phyloP scores from a whole-genome alignment of 1,140 invertebrate genomes.

The Lepeophtheirus salmonis region DNA sequence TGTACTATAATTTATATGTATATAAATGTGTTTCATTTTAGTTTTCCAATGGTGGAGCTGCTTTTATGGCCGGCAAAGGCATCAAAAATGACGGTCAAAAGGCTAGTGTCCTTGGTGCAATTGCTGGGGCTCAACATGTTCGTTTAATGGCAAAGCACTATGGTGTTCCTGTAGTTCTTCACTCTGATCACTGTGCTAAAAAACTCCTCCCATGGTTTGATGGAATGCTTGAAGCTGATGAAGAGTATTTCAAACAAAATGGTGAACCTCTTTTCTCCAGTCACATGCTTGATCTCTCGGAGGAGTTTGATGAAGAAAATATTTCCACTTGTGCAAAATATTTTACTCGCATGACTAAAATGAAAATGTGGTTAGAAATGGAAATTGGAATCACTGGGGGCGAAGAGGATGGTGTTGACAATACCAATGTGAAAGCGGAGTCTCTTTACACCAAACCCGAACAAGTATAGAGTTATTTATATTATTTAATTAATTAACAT shows the following conservation, averaged over 20 bases:
- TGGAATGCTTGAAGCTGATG: slow-evolving; percentile 18
- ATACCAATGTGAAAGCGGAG: slow-evolving; percentile 16
- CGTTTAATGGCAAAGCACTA: slow-evolving; percentile 18
- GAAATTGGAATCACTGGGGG: slow-evolving; percentile 19
- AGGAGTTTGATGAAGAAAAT: slow-evolving; percentile 18
- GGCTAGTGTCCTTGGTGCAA: slow-evolving; percentile 9
- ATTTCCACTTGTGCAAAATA: slow-evolving; percentile 16
- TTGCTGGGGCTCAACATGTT: slow-evolving; percentile 16
- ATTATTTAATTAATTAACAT: not conserved
- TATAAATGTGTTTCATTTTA: too few relatives aligned
- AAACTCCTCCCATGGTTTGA: slow-evolving; percentile 18
- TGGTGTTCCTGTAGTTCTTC: slow-evolving; percentile 15
- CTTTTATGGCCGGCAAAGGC: slow-evolving; percentile 17
- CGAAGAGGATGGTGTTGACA: slow-evolving; percentile 18
- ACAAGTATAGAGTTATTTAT: not conserved
- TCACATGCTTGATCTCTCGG: slow-evolving; percentile 19
- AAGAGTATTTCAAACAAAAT: slow-evolving; percentile 17
- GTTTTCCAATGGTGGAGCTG: slow-evolving; percentile 18
- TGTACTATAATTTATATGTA: too few relatives aligned
- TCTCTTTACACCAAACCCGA: slow-evolving; percentile 17
- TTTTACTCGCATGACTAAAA: slow-evolving; percentile 12
- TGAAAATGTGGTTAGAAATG: slow-evolving; percentile 18
- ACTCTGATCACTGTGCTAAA: slow-evolving; percentile 18
- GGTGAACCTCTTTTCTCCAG: slow-evolving; percentile 17
- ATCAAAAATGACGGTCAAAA: slow-evolving; percentile 17